A percentile compares a stretch with the other conserved stretches of the same genome.
These are phyloP conservation scores for Nomada flava DNA, from an alignment of 2,888 invertebrate species.

Conservation along the genomic window DNA sequence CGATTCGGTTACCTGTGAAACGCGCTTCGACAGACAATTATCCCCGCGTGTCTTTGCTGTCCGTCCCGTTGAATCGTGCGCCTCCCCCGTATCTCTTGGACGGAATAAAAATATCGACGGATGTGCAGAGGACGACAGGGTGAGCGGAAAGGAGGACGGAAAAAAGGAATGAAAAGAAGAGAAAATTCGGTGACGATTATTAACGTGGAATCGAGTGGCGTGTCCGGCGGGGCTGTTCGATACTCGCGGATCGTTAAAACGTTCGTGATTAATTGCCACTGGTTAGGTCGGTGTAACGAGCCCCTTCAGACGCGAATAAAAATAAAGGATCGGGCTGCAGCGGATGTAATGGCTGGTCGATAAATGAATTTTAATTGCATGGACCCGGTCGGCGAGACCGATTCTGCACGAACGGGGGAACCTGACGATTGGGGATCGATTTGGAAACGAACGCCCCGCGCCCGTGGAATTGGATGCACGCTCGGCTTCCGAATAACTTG, in stretches of 20 bases:
- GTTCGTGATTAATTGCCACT: slow-evolving; percentile 69
- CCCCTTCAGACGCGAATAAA: slow-evolving; percentile 49
- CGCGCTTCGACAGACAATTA: slow-evolving; percentile 69
- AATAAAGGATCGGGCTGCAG: slow-evolving; percentile 37
- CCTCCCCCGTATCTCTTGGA: not conserved
- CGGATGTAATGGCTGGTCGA: slow-evolving; percentile 55
- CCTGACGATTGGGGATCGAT: slow-evolving; percentile 36
- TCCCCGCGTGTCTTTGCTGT: slow-evolving; percentile 63
- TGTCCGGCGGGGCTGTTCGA: slow-evolving; percentile 39
- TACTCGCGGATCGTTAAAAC: slow-evolving; percentile 67
- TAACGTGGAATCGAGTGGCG: slow-evolving; percentile 45
- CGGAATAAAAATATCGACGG: not conserved
- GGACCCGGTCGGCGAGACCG: slow-evolving; percentile 7
- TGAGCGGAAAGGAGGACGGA: not conserved
- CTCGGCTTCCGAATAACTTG: not conserved
- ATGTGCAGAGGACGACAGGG: not conserved
- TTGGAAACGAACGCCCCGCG: not conserved
- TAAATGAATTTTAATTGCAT: slow-evolving; percentile 63
- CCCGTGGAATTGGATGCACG: not conserved
- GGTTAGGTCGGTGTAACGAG: slow-evolving; percentile 65
- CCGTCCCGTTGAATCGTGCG: slow-evolving; percentile 20
- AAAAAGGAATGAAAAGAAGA: not conserved
- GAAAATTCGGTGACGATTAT: slow-evolving; percentile 68
- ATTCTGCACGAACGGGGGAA: slow-evolving; percentile 28
- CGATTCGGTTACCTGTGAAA: slow-evolving; percentile 72